Base-by-base conservation (phyloP, 2,888 invertebrate species). In the Sinhomidia bicolor region DNA sequence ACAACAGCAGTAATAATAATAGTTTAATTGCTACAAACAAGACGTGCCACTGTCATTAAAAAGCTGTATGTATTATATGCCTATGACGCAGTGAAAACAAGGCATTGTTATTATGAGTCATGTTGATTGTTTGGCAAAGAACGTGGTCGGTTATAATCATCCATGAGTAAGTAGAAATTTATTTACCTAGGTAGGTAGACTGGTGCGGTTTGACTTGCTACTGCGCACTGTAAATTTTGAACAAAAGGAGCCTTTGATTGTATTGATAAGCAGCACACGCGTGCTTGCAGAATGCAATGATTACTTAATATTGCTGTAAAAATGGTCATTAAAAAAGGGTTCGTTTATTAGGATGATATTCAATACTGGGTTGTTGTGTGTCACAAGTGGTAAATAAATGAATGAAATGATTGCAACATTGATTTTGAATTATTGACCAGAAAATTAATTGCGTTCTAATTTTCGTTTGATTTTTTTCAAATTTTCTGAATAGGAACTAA, bases 401-500 rank as follows among this genome's bases (percentile, higher is more conserved):
- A 26, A 26, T 20, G 44, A 44, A n/a, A 20, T 71, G 71, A 71
- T 71, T 71, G 71, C 71, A 71, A 71, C 71, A 71, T 71, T 71
- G 71, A 71, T 71, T 71, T 71, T 41, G 44, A 71, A 71, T 44
- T 71, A 71, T 71, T 71, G 3, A 29, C 4, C 9, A 62, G 26
- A 29, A 36, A 17, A n/a, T 74, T 23, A 76, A 51, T 47, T 76
- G 76, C 51, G 51, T 76, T 51, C 51, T 76, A 51, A 51, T 47
- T 51, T 51, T 29, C 9, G 20, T 1, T 17, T 51, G n/a, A 80
- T 79, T 74, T 78, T 76, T 80, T 87, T 91, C 82, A 91, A 93
- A 91, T 60, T 82, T 91, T 91, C 74, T 93, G 95, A 95, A 47
- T 95, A 97, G 97, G 97, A 97, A 93, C 94, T 97, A 87, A 96